Percentiles rank a stretch among this genome's conserved stretches.
Conservation (phyloP, 2,113 vertebrate genomes). For the Oceanites oceanicus region DNA sequence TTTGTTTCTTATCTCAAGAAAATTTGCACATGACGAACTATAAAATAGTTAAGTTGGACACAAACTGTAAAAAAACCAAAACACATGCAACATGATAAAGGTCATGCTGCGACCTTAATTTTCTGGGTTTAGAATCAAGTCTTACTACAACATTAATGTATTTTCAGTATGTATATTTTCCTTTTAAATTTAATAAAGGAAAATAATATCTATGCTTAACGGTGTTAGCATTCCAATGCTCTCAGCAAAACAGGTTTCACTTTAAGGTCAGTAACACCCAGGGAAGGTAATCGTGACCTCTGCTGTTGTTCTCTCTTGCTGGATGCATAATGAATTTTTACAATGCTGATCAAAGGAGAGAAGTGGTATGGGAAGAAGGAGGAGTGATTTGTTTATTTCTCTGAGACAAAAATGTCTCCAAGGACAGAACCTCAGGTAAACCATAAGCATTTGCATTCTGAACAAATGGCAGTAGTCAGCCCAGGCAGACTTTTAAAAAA, state of each 20-base stretch:
- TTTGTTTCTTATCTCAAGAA: background rate
- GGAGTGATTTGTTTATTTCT: background rate
- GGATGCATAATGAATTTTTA: background rate
- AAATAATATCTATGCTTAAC: background rate
- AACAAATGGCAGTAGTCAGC: background rate
- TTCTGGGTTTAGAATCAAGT: background rate
- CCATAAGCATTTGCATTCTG: background rate
- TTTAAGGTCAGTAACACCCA: background rate
- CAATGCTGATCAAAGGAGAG: background rate
- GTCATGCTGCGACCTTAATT: background rate
- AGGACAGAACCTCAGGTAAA: constrained; percentile 23
- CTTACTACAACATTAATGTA: background rate
- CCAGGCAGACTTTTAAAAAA: background rate
- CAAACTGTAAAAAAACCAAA: background rate
- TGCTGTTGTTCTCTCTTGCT: background rate
- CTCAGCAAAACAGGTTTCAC: background rate
- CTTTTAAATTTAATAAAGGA: background rate
- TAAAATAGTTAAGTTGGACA: background rate
- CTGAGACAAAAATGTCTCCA: background rate
- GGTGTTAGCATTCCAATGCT: background rate
- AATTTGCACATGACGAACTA: background rate
- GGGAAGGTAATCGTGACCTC: background rate
- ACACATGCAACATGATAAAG: background rate
- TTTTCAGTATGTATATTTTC: background rate
- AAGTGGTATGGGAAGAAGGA: background rate